A percentile compares a stretch with the other conserved stretches of the same genome.
These are phyloP conservation scores for Seira musarum DNA, from an alignment of 2,888 invertebrate species.

Conservation along the genomic window DNA sequence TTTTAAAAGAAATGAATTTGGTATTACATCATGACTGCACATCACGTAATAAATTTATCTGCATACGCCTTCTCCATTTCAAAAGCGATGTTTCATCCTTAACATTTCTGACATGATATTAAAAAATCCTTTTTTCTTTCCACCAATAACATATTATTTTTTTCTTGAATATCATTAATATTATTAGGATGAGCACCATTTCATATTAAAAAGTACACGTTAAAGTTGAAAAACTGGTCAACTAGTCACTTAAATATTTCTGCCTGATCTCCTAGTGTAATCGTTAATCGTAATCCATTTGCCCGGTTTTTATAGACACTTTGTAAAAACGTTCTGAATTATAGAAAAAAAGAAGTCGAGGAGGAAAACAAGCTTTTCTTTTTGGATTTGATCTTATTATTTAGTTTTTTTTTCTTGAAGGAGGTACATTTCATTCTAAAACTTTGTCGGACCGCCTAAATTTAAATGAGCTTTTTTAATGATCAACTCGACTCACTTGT, in stretches of 20 bases:
- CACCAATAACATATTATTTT: conserved; percentile 29
- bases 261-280: background rate
- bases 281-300: no score
- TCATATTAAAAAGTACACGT: background rate
- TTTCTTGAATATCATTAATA: conserved; percentile 43
- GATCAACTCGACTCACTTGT: background rate
- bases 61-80: conserved; percentile 54
- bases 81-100: conserved; percentile 54
- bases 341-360: conserved; percentile 13
- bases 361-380: no score
- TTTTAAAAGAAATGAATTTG: no score
- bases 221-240: conserved; percentile 18
- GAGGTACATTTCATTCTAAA: background rate
- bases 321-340: background rate
- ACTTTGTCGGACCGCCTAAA: background rate
- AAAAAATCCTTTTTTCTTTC: conserved; percentile 39
- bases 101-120: conserved; percentile 56
- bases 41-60: conserved; percentile 54
- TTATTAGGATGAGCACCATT: conserved; percentile 25
- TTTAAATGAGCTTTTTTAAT: conserved; percentile 37
- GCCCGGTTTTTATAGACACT: background rate
- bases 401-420: background rate
- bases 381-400: background rate
- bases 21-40: conserved; percentile 47
- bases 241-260: background rate